Evolutionary conservation across 2,797 vertebrate species (phyloP).

Genomic region (Anas acuta): DNA sequence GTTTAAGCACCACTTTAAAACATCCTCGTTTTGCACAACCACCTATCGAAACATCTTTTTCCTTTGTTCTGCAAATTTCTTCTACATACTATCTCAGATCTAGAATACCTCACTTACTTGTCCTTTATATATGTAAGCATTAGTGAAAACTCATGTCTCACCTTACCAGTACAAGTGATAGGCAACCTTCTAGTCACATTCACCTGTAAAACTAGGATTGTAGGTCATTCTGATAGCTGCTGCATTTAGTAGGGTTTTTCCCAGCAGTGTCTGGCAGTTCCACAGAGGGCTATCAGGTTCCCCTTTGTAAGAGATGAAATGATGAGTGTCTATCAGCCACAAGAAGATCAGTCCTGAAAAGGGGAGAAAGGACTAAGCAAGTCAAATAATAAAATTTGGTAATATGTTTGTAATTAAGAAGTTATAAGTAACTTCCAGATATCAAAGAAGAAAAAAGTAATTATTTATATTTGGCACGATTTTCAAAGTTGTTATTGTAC

Average conservation of each 20-base stretch:
- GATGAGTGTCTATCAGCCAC: background rate
- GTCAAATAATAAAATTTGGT: background rate
- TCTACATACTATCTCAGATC: background rate
- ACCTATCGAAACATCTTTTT: background rate
- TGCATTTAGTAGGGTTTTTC: background rate
- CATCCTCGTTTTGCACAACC: background rate
- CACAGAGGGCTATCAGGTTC: background rate
- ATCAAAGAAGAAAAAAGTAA: slow-evolving; percentile 27
- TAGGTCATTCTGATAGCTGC: background rate
- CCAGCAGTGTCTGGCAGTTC: background rate
- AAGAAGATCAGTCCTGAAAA: background rate
- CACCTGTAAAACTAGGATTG: background rate
- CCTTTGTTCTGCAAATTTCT: background rate
- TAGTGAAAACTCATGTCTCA: background rate
- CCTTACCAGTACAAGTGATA: background rate
- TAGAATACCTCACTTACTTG: background rate
- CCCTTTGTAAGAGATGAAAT: background rate
- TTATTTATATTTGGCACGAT: slow-evolving; percentile 53
- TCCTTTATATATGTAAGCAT: background rate
- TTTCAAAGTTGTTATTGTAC: slow-evolving; percentile 65
- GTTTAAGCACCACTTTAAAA: background rate
- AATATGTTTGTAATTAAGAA: slow-evolving; percentile 52
- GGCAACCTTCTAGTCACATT: background rate
- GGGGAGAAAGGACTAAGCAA: background rate
- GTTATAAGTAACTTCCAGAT: slow-evolving; percentile 46